Conservation (phyloP, 2,113 vertebrate species). For the Nycticebus coucang region DNA sequence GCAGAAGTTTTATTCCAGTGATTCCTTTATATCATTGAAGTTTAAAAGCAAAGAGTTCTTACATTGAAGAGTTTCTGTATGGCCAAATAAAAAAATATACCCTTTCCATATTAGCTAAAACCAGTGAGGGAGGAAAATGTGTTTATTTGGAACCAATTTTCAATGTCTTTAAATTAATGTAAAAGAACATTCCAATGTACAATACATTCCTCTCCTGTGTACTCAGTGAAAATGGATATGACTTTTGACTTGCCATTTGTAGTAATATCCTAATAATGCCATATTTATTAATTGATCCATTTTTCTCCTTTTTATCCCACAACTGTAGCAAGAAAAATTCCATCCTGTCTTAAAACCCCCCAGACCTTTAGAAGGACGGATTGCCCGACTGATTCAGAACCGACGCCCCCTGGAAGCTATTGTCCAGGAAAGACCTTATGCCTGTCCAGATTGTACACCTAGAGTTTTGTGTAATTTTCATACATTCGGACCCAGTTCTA, state of each 20-base stretch:
- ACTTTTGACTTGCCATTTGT: constrained; percentile 8
- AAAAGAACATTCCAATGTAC: not conserved
- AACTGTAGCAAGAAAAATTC: constrained; percentile 80
- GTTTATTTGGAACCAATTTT: not conserved
- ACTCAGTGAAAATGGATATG: constrained; percentile 20
- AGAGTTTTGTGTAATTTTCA: constrained; percentile 55
- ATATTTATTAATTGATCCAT: not conserved
- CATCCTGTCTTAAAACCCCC: constrained; percentile 77
- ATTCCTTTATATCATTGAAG: constrained; percentile 24
- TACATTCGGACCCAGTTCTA: constrained; percentile 32
- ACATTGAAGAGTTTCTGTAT: not conserved
- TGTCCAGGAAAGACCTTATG: constrained; percentile 35
- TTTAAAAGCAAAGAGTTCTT: constrained; percentile 3
- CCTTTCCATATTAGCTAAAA: constrained; percentile 6
- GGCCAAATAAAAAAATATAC: constrained; percentile 6
- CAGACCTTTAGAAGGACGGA: constrained; percentile 79
- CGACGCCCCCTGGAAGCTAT: constrained; percentile 41
- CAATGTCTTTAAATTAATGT: not conserved
- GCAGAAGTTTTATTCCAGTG: not conserved
- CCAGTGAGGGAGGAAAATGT: not conserved
- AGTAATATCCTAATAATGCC: not conserved
- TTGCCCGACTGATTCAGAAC: constrained; percentile 73
- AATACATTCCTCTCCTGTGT: not conserved
- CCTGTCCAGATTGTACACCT: constrained; percentile 64
- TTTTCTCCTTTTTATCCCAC: constrained; percentile 51